Evolutionary conservation across 2,888 invertebrate species (phyloP).

Genomic region (Idaea aversata): DNA sequence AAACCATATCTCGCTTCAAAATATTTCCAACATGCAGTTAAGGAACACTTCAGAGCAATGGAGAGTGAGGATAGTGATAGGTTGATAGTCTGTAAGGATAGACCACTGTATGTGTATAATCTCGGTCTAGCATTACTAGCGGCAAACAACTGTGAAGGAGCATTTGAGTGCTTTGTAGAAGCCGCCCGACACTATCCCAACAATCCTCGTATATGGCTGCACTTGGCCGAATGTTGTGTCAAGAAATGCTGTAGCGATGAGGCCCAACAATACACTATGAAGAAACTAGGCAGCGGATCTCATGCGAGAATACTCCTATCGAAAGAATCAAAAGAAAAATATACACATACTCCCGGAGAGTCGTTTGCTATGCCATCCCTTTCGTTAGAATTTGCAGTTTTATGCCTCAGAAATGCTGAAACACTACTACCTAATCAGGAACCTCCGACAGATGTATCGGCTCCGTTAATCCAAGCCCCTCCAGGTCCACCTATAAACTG

Average conservation of each 20-base stretch:
- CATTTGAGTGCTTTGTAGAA: slow-evolving; percentile 94
- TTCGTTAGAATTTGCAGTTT: slow-evolving; percentile 92
- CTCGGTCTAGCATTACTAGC: slow-evolving; percentile 91
- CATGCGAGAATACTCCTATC: slow-evolving; percentile 65
- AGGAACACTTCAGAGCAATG: slow-evolving; percentile 82
- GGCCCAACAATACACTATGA: slow-evolving; percentile 64
- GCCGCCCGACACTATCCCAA: slow-evolving; percentile 91
- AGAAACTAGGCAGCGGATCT: slow-evolving; percentile 70
- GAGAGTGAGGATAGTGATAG: slow-evolving; percentile 66
- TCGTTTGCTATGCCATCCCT: slow-evolving; percentile 93
- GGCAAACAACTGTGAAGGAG: slow-evolving; percentile 88
- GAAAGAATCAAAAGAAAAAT: slow-evolving; percentile 65
- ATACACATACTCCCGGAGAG: slow-evolving; percentile 76
- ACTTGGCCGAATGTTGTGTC: slow-evolving; percentile 96
- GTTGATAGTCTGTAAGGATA: slow-evolving; percentile 65
- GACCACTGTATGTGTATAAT: slow-evolving; percentile 88
- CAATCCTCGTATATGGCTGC: slow-evolving; percentile 94
- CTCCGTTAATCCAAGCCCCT: slow-evolving; percentile 68
- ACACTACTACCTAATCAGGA: slow-evolving; percentile 83
- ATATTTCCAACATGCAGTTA: slow-evolving; percentile 89
- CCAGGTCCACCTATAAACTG: slow-evolving; percentile 83
- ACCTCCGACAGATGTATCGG: slow-evolving; percentile 53
- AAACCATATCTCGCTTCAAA: slow-evolving; percentile 90
- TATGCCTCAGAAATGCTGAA: slow-evolving; percentile 93
- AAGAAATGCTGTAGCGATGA: slow-evolving; percentile 82